Evolutionary conservation across 1,140 invertebrate species (phyloP).

Genomic region (Pachyrhynchus sulphureomaculatus): DNA sequence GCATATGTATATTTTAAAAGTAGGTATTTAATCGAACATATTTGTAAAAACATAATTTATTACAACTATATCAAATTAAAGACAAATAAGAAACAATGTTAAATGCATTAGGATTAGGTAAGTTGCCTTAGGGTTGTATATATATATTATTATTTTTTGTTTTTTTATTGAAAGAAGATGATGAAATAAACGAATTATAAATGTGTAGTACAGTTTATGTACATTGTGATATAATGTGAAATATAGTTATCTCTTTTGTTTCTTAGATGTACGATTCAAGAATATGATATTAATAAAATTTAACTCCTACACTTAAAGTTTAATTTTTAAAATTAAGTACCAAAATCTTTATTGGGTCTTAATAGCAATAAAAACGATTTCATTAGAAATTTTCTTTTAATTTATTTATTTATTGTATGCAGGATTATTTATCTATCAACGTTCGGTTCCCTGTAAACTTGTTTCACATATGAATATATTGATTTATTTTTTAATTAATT

Average conservation of each 20-base stretch:
- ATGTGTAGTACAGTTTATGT: conserved; percentile 43
- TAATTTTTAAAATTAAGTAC: too few relatives aligned
- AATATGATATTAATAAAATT: too few relatives aligned
- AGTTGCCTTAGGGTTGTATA: conserved; percentile 7
- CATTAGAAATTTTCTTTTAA: conserved; percentile 9
- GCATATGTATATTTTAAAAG: conserved; percentile 13
- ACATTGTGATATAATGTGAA: conserved; percentile 46
- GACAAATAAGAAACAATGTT: conserved; percentile 10
- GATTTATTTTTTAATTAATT: too few relatives aligned
- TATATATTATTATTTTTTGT: not conserved
- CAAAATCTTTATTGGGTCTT: too few relatives aligned
- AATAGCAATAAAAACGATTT: not conserved
- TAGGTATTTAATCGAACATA: not conserved
- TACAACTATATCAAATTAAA: conserved; percentile 10
- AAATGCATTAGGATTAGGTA: conserved; percentile 7
- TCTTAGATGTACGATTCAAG: conserved; percentile 1
- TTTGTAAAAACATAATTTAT: conserved; percentile 22
- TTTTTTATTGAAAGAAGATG: conserved; percentile 6
- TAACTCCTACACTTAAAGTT: too few relatives aligned
- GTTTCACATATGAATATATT: too few relatives aligned
- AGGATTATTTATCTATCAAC: not conserved
- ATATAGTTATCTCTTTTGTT: conserved; percentile 29
- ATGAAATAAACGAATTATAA: conserved; percentile 44
- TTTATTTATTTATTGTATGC: not conserved
- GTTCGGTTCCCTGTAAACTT: too few relatives aligned